Evolutionary conservation across 2,113 vertebrate species (phyloP).

Genomic region (Numenius arquata): DNA sequence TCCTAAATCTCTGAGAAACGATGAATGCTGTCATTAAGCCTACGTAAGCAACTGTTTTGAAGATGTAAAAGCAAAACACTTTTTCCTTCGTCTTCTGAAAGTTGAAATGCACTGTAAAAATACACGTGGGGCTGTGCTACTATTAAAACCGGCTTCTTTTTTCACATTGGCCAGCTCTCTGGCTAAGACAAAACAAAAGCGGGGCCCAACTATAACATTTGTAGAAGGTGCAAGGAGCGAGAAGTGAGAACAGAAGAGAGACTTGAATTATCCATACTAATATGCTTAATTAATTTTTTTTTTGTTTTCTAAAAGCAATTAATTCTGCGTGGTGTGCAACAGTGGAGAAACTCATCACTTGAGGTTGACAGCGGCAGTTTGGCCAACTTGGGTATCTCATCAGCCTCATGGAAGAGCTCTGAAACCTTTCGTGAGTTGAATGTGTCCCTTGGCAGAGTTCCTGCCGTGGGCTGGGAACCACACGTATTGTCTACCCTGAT

Average conservation of each 20-base stretch:
- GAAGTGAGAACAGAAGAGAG: neutral
- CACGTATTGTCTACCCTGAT: neutral
- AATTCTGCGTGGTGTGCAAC: neutral
- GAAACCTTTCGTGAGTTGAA: neutral
- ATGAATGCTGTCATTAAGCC: neutral
- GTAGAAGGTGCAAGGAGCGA: neutral
- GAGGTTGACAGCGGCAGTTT: neutral
- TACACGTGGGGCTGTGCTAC: rapidly evolving
- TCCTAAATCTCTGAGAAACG: neutral
- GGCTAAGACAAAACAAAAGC: neutral
- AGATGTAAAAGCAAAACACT: neutral
- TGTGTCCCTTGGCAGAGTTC: neutral
- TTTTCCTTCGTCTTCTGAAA: neutral
- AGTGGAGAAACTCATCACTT: neutral
- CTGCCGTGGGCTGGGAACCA: neutral
- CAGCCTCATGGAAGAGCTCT: neutral
- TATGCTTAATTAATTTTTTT: neutral
- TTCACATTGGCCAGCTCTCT: neutral
- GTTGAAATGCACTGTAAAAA: neutral
- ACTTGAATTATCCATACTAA: neutral
- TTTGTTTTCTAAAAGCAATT: neutral
- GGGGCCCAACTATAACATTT: neutral
- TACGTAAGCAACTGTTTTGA: rapidly evolving
- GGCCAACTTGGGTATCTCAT: neutral
- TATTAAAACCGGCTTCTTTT: neutral